phyloP scores from a whole-genome alignment of 2,797 vertebrate genomes.

The Podarcis lilfordi region DNA sequence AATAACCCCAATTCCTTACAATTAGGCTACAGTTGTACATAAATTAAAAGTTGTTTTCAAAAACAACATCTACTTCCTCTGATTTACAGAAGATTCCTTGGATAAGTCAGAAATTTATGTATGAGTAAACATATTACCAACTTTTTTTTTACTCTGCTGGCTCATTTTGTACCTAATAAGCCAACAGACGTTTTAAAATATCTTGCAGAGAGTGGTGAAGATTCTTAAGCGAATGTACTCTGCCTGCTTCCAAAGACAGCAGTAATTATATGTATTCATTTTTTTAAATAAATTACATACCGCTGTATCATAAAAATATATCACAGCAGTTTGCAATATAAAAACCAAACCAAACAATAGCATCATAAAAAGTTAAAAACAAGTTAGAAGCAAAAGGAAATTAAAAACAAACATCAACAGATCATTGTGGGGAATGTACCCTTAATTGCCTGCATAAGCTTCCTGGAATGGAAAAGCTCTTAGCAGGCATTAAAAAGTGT shows the following conservation, averaged over 20 bases:
- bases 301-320: no score
- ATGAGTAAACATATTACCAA: not conserved
- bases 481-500: no score
- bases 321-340: no score
- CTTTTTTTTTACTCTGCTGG: not conserved
- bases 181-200: not conserved
- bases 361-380: no score
- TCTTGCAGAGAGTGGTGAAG: not conserved
- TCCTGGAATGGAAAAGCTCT: no score
- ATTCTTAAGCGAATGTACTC: not conserved
- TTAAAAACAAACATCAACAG: no score
- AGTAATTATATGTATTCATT: not conserved
- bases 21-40: not conserved
- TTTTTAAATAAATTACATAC: no score
- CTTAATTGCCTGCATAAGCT: no score
- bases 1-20: not conserved
- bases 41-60: not conserved
- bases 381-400: no score
- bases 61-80: not conserved
- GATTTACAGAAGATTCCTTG: not conserved
- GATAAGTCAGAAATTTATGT: not conserved
- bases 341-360: no score
- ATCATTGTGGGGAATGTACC: no score
- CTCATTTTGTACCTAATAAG: conserved; percentile 7
- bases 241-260: not conserved